Percentiles rank a stretch among this genome's conserved stretches.
Evolutionary conservation across 1,140 invertebrate genomes (phyloP).

Genomic region (Oncopodura yosiiana): DNA sequence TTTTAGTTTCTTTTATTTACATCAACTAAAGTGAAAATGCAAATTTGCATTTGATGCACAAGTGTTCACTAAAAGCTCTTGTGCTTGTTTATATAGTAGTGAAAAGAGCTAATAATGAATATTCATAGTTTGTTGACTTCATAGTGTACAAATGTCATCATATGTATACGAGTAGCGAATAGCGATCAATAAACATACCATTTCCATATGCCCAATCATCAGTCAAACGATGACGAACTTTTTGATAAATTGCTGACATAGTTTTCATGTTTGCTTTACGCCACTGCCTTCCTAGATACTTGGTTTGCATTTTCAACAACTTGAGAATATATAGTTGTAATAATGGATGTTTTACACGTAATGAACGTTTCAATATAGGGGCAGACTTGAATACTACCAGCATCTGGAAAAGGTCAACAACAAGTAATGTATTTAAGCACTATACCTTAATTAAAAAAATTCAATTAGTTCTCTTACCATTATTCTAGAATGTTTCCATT

Average conservation of each 20-base stretch:
- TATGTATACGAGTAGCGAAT: neutral
- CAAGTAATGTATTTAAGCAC: neutral
- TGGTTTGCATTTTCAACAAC: conserved; percentile 98
- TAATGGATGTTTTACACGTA: conserved; percentile 92
- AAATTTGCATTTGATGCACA: neutral
- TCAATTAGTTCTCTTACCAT: conserved; percentile 58
- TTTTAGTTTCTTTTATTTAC: too few relatives aligned
- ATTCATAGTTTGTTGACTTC: too few relatives aligned
- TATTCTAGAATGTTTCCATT: conserved; percentile 98
- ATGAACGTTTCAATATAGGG: conserved; percentile 89
- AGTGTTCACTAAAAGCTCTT: too few relatives aligned
- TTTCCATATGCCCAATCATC: conserved; percentile 99
- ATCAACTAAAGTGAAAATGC: neutral
- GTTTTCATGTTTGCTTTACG: conserved; percentile 99
- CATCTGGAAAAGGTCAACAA: conserved; percentile 55
- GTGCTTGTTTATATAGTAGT: too few relatives aligned
- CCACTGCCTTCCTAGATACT: conserved; percentile 98
- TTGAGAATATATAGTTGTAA: conserved; percentile 98
- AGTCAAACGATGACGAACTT: conserved; percentile 86
- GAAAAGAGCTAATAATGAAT: too few relatives aligned
- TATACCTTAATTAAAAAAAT: conserved; percentile 10
- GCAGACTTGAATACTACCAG: conserved; percentile 98
- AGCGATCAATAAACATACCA: conserved; percentile 45
- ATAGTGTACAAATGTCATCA: too few relatives aligned
- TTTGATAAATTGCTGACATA: conserved; percentile 97